Evolutionary conservation across 2,113 vertebrate genomes (phyloP).

Genomic region (Uria aalge): DNA sequence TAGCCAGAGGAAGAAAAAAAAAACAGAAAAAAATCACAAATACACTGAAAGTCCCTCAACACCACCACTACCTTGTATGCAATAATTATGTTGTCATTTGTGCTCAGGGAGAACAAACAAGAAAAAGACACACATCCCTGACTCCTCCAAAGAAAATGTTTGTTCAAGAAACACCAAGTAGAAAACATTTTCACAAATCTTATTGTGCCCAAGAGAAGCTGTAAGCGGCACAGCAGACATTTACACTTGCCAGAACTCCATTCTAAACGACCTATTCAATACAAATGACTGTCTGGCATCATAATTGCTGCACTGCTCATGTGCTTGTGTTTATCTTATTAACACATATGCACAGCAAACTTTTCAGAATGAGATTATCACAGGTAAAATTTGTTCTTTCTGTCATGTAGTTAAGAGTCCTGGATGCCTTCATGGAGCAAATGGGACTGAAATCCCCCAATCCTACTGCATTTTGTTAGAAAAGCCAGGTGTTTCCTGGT

Average conservation of each 20-base stretch:
- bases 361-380: not conserved
- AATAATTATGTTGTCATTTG: conserved; percentile 21
- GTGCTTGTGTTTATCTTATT: not conserved
- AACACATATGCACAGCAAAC: not conserved
- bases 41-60: conserved; percentile 16
- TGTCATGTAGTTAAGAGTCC: not conserved
- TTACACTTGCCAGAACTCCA: conserved; percentile 53
- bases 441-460: not conserved
- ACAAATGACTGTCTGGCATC: conserved; percentile 26
- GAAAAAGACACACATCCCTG: not conserved
- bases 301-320: not conserved
- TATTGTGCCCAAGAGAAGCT: conserved; percentile 62
- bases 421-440: not conserved
- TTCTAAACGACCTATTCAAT: conserved; percentile 38
- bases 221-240: conserved; percentile 3
- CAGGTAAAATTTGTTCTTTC: not conserved
- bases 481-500: not conserved
- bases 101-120: conserved; percentile 39
- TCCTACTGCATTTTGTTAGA: not conserved
- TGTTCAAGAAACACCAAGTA: conserved; percentile 56
- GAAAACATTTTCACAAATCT: conserved; percentile 55
- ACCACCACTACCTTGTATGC: not conserved
- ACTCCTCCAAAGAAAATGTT: conserved; percentile 53
- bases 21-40: not conserved
- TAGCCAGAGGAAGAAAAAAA: not conserved